phyloP scores from a whole-genome alignment of 2,113 vertebrate genomes.

The Esox niger region DNA sequence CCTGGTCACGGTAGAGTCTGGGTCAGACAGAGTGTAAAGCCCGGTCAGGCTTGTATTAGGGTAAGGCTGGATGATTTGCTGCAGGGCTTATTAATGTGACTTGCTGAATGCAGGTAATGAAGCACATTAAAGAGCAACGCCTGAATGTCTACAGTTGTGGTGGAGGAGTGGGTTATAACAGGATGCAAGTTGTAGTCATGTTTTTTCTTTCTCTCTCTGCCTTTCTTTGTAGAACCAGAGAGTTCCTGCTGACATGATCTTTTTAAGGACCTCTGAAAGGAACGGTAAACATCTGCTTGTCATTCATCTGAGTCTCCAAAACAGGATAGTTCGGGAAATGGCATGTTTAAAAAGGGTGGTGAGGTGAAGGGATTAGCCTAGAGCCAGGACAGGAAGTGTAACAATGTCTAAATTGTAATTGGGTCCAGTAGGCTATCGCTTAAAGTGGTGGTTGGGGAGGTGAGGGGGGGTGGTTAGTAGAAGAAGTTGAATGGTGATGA shows the following conservation, averaged over 20 bases:
- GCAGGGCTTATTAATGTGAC: slow-evolving; percentile 48
- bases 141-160: slow-evolving; percentile 29
- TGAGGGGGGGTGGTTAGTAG: neutral
- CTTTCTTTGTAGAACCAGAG: slow-evolving; percentile 85
- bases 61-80: slow-evolving; percentile 50
- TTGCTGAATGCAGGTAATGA: slow-evolving; percentile 50
- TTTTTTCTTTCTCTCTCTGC: slow-evolving; percentile 58
- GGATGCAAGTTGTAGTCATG: slow-evolving; percentile 49
- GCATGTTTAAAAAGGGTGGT: slow-evolving; percentile 59
- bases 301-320: slow-evolving; percentile 67
- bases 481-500: slow-evolving; percentile 1
- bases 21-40: slow-evolving; percentile 51
- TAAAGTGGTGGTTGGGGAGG: too few relatives aligned
- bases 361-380: slow-evolving; percentile 66
- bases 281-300: slow-evolving; percentile 92
- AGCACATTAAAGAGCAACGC: slow-evolving; percentile 48
- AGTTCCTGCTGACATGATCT: slow-evolving; percentile 99
- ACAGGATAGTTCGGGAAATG: slow-evolving; percentile 51
- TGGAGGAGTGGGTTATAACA: slow-evolving; percentile 23
- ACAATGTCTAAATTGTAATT: slow-evolving; percentile 54
- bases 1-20: neutral
- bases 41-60: slow-evolving; percentile 37
- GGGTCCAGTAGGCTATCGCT: slow-evolving; percentile 41
- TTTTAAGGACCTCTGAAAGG: slow-evolving; percentile 97
- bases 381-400: slow-evolving; percentile 58